phyloP scores from a whole-genome alignment of 35 echinoderm and acorn worm species.

The Holothuria glaberrima region DNA sequence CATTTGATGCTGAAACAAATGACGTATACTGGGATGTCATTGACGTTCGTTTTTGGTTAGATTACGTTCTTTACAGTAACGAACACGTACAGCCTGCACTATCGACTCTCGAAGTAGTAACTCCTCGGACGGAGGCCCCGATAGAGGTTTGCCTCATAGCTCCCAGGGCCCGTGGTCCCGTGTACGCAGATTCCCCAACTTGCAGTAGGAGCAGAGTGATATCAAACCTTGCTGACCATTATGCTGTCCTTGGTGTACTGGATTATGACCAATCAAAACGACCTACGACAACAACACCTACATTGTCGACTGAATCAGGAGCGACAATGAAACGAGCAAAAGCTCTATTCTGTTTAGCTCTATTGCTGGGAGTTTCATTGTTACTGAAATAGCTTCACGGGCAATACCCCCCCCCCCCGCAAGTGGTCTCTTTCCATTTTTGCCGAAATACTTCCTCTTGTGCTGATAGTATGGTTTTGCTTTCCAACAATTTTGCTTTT shows the following conservation, averaged over 20 bases:
- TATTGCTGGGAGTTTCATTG: background rate
- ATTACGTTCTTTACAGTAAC: slow-evolving; percentile 76
- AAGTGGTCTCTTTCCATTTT: no score
- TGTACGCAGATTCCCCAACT: slow-evolving; percentile 44
- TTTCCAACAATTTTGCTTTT: no score
- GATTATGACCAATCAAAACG: slow-evolving; percentile 55
- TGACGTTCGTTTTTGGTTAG: slow-evolving; percentile 57
- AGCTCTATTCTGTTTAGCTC: background rate
- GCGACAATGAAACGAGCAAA: background rate
- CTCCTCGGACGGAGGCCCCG: slow-evolving; percentile 49
- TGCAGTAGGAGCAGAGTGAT: slow-evolving; percentile 45
- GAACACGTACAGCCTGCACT: slow-evolving; percentile 57
- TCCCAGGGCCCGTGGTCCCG: slow-evolving; percentile 17
- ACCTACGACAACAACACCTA: background rate
- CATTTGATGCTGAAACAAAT: slow-evolving; percentile 72
- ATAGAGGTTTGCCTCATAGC: slow-evolving; percentile 63
- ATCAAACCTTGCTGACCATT: slow-evolving; percentile 74
- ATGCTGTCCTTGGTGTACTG: slow-evolving; percentile 65
- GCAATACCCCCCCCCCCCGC: no score
- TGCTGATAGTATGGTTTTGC: no score
- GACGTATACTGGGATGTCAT: slow-evolving; percentile 59
- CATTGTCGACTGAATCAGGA: background rate
- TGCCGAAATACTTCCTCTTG: no score
- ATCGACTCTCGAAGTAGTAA: slow-evolving; percentile 52
- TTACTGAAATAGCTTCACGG: background rate